These are phyloP conservation scores for Brachyhypopomus occidentalis DNA, from an alignment of 2,113 vertebrate species.

Conservation along the genomic window DNA sequence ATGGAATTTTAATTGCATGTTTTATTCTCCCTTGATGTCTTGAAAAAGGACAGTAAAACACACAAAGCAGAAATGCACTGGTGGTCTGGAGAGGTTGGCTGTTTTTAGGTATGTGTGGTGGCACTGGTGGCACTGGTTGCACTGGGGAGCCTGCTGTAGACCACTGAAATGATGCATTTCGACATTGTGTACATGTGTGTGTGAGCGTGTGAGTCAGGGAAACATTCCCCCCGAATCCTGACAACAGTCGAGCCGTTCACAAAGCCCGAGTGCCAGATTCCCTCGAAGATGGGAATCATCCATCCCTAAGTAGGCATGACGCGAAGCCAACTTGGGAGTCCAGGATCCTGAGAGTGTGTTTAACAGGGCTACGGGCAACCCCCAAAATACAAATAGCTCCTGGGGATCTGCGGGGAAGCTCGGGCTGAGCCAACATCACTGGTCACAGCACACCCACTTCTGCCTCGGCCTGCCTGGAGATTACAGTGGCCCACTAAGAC, in stretches of 20 bases:
- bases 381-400: constrained; percentile 1
- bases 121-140: not conserved
- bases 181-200: not conserved
- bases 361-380: not conserved
- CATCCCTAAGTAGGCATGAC: not conserved
- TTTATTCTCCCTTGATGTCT: constrained; percentile 32
- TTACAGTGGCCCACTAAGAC: constrained; percentile 56
- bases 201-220: not conserved
- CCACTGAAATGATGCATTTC: not conserved
- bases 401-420: not conserved
- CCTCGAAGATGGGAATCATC: not conserved
- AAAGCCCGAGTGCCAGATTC: not conserved
- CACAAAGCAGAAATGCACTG: not conserved
- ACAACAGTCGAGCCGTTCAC: not conserved
- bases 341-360: not conserved
- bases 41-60: constrained; percentile 6
- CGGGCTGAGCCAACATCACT: not conserved
- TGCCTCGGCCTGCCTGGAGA: constrained; percentile 52
- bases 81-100: constrained; percentile 15
- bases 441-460: not conserved
- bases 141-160: not conserved
- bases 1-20: constrained; percentile 34
- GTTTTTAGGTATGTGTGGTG: not conserved
- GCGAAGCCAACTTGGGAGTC: not conserved
- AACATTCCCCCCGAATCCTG: not conserved